Base-by-base conservation (phyloP, 2,113 vertebrate genomes). In the Plectropomus leopardus region DNA sequence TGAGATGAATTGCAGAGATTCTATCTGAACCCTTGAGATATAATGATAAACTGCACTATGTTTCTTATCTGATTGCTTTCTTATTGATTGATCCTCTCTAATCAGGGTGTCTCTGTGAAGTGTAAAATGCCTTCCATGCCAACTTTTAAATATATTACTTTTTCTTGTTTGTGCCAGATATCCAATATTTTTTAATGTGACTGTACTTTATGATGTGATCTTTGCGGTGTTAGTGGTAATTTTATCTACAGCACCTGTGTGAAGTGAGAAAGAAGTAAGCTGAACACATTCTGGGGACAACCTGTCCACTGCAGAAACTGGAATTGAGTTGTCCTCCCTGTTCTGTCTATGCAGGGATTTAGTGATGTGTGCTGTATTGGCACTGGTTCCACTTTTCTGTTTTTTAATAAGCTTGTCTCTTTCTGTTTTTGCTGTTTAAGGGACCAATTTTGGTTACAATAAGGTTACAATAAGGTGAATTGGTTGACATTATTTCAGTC, bases 51-150 rank as follows among this genome's bases (percentile, higher is more conserved):
- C 1, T 3, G 5, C 16, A 19, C 7, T 26, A 19, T 76, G 17
- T 47, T 54, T 75, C 42, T 72, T 32, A 63, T 83, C 65, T 68
- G 64, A 64, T 82, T 80, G 48, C 65, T 54, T 68, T 82, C 53
- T 23, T 36, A 80, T 77, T 48, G 72, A 65, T 77, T 34, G 13
- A 32, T 69, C 24, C 28, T 34, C 19, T 51, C 51, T 53, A 34
- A 51, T 80, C 67, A 60, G 21, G 53, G 30, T 10, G 10, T 23
- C 7, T 54, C 51, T 68, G 26, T 77, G 34, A 75, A 69, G 45
- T 53, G 70, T 57, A 55, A 81, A 81, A 76, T n/a, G 21, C 23
- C 19, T 76, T 60, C 28, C 66, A 66, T 85, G 9, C 78, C 28
- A 59, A 23, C 5, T 36, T 75, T 55, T 74, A 36, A 79, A 75